Evolutionary conservation across 1,140 invertebrate species (phyloP), one percentile per base, ranked within the genome.

Genomic region (Argopecten irradians): DNA sequence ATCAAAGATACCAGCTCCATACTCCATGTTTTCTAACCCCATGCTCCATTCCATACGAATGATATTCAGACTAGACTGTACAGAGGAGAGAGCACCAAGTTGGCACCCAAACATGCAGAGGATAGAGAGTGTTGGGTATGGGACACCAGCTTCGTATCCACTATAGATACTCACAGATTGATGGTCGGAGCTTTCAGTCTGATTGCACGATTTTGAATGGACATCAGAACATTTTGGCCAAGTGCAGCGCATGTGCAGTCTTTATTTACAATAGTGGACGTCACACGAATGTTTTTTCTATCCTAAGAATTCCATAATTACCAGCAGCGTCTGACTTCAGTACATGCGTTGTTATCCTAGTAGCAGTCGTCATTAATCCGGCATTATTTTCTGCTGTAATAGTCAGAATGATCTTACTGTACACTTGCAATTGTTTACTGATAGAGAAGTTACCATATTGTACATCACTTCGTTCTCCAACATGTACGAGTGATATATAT

Each of bases 221-320:
- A 19, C 14, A 22, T 32, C 32, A 19, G 39, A 28, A 84, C 92
- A 93, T 41, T 89, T 8, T 86, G 82, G 9, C 91, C 90, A 22
- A 87, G 14, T 35, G 89, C 84, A 14, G 90, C 90, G 86, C 92
- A 93, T n/a, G 92, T 89, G 41, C 91, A 92, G 22, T 91, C 91
- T 0, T 82, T 83, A 8, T n/a, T 88, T 89, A 83, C 91, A 92
- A 55, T 89, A 89, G 43, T 90, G 87, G 2, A 86, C 82, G 19
- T 36, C 16, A 71, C 91, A 92, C n/a, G 91, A 91, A 85, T 92
- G 90, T n/a, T 33, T 88, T 90, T 86, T 91, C 55, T 11, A 91
- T 33, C n/a, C 86, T 32, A 35, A 92, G 86, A 16, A 39, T 28
- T 13, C 91, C 90, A 16, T 83, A 19, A 5, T 83, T 55, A 8